Conservation (phyloP, 2,113 vertebrate genomes). For the Podarcis raffonei region DNA sequence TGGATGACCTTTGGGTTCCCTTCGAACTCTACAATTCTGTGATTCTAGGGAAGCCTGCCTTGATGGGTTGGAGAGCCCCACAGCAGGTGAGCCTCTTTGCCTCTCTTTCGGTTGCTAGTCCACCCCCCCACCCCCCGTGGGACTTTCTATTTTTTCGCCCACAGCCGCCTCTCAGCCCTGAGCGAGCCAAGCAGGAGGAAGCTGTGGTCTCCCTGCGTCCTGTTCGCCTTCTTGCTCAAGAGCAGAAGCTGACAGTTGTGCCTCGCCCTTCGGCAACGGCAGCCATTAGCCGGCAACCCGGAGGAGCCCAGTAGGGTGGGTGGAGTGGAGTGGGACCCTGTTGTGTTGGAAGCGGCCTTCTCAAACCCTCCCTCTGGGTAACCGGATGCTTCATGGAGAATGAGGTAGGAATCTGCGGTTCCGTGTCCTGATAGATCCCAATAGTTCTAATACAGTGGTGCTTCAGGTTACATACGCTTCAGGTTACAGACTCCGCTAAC, state of each 20-base stretch:
- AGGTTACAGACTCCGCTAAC: too few species aligned
- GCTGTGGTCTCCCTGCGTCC: slow-evolving; percentile 70
- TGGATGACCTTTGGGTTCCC: too few species aligned
- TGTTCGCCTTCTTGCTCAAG: slow-evolving; percentile 8
- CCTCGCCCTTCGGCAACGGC: not conserved
- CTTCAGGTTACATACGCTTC: too few species aligned
- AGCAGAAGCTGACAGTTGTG: not conserved
- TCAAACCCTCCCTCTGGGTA: accelerated
- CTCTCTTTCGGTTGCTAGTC: too few species aligned
- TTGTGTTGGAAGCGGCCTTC: not conserved
- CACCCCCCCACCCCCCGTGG: too few species aligned
- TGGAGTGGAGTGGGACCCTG: accelerated
- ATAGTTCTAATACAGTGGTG: too few species aligned
- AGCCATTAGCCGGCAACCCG: not conserved
- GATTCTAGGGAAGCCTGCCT: not conserved
- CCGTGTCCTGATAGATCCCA: not conserved
- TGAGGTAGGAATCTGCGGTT: slow-evolving; percentile 61
- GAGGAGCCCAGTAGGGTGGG: accelerated
- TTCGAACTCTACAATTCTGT: too few species aligned
- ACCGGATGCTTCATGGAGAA: slow-evolving; percentile 51
- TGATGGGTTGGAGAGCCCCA: too few species aligned
- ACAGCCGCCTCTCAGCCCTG: not conserved
- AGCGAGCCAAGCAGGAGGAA: slow-evolving; percentile 62
- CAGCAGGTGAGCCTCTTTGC: too few species aligned
- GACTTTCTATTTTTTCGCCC: not conserved